Evolutionary conservation across 1,140 invertebrate species (phyloP), one percentile per base, ranked within the genome.

Genomic region (Pseudoatta argentina): DNA sequence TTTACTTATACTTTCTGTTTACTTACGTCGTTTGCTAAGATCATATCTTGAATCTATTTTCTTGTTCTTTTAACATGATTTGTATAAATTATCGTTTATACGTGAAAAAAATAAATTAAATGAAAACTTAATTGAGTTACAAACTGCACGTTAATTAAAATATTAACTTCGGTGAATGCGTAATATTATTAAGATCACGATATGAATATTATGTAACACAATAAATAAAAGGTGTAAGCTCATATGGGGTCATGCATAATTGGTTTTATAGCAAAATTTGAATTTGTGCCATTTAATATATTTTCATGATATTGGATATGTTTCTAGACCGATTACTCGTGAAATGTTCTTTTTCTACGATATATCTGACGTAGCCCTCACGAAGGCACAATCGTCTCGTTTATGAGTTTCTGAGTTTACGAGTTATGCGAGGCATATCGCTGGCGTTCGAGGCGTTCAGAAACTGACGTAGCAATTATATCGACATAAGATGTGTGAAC

Each of bases 301-400:
- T 44, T 44, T 44, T 82, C 7, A n/a, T 73, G 39, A 82, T 21
- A 34, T 89, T 78, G 77, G 87, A 87, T 87, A 89, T 83, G 85
- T 73, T 83, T 87, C 64, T 89, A 89, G 88, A 77, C 88, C 88
- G 78, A 87, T 89, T 63, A 83, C 12, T 63, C 24, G 48, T 73
- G 66, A 55, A 51, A 82, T 59, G 48, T 30, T 75, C 14, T 51
- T 51, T 44, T 51, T 61, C 14, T 57, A 53, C 53, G 79, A 73
- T 82, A 61, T 69, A 48, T 51, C 24, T 34, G 69, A 59, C 24
- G n/a, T 75, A 57, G 24, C 69, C 48, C 39, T 63, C 39, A 55
- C 66, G 71, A 83, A 83, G 79, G 79, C 79, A 75, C 79, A 83
- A 75, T 72, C 69, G 39, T 83, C 79, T 83, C 55, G 39, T 83